A percentile compares a stretch with the other conserved stretches of the same genome.
phyloP scores from a whole-genome alignment of 2,888 invertebrate genomes.

The Dastarcus helophoroides region DNA sequence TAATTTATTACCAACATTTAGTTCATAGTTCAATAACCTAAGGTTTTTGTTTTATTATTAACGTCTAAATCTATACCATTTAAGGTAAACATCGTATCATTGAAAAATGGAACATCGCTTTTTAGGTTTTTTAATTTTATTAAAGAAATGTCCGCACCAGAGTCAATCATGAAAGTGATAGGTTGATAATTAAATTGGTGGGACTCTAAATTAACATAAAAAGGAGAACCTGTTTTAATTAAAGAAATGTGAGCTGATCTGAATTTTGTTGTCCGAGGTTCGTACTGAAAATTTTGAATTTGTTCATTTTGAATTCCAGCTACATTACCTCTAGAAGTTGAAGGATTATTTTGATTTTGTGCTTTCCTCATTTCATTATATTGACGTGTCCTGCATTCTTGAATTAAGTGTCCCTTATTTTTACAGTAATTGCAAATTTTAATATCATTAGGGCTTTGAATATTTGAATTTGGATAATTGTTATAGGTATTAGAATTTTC shows the following conservation, averaged over 20 bases:
- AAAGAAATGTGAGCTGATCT: conserved; percentile 9
- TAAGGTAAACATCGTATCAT: conserved; percentile 5
- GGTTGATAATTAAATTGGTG: conserved; percentile 5
- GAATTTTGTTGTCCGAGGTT: too few relatives aligned
- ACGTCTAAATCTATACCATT: conserved; percentile 7
- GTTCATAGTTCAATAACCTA: conserved; percentile 5
- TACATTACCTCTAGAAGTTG: conserved; percentile 7
- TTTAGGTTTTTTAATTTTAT: conserved; percentile 11
- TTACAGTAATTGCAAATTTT: too few relatives aligned
- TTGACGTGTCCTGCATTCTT: conserved; percentile 14
- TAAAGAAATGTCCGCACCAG: conserved; percentile 11
- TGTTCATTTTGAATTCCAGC: too few relatives aligned
- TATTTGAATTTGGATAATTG: too few relatives aligned
- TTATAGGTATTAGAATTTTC: too few relatives aligned
- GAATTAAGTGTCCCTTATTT: too few relatives aligned
- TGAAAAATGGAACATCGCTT: conserved; percentile 3
- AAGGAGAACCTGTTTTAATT: conserved; percentile 7
- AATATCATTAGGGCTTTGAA: too few relatives aligned
- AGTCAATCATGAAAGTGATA: conserved; percentile 11
- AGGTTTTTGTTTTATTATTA: conserved; percentile 3
- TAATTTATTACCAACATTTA: not conserved
- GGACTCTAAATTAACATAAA: conserved; percentile 5
- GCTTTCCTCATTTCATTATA: conserved; percentile 14
- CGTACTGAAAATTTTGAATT: too few relatives aligned
- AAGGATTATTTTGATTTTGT: conserved; percentile 2